phyloP scores from a whole-genome alignment of 2,113 vertebrate species.

The Melanotaenia duboulayi region DNA sequence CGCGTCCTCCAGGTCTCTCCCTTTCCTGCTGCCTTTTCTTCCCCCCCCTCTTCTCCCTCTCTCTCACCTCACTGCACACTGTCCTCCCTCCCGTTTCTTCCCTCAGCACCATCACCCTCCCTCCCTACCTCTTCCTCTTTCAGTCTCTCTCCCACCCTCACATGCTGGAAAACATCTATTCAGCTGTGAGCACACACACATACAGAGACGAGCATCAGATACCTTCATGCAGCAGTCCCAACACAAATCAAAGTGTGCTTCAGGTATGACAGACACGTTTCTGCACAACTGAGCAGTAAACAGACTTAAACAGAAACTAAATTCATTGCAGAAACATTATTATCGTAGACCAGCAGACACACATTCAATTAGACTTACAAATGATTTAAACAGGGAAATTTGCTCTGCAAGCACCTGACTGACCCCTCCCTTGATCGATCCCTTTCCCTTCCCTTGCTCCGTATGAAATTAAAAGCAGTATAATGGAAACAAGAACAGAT shows the following conservation, averaged over 20 bases:
- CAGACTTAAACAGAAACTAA: slow-evolving; percentile 28
- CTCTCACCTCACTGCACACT: slow-evolving; percentile 59
- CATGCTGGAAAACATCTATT: slow-evolving; percentile 65
- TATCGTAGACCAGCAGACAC: slow-evolving; percentile 14
- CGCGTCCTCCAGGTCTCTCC: slow-evolving; percentile 70
- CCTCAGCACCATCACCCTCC: slow-evolving; percentile 62
- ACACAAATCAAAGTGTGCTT: slow-evolving; percentile 59
- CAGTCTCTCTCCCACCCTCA: slow-evolving; percentile 45
- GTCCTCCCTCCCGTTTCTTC: slow-evolving; percentile 66
- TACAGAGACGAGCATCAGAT: slow-evolving; percentile 17
- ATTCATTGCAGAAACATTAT: slow-evolving; percentile 29
- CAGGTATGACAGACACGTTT: slow-evolving; percentile 46
- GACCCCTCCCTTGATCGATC: slow-evolving; percentile 39
- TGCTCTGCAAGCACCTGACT: slow-evolving; percentile 54
- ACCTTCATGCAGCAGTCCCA: neutral
- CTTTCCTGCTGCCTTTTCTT: slow-evolving; percentile 67
- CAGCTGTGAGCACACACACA: slow-evolving; percentile 27
- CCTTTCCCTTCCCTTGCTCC: slow-evolving; percentile 1
- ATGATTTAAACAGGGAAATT: slow-evolving; percentile 33
- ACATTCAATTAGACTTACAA: slow-evolving; percentile 1
- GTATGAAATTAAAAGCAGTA: slow-evolving; percentile 18
- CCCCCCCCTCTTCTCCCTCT: slow-evolving; percentile 53
- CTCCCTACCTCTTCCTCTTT: slow-evolving; percentile 16
- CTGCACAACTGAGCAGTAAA: slow-evolving; percentile 39
- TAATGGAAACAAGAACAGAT: slow-evolving; percentile 47